Percentiles rank a stretch among this genome's conserved stretches.
Conservation (phyloP, 2,888 invertebrate species). For the Chorisops tibialis region DNA sequence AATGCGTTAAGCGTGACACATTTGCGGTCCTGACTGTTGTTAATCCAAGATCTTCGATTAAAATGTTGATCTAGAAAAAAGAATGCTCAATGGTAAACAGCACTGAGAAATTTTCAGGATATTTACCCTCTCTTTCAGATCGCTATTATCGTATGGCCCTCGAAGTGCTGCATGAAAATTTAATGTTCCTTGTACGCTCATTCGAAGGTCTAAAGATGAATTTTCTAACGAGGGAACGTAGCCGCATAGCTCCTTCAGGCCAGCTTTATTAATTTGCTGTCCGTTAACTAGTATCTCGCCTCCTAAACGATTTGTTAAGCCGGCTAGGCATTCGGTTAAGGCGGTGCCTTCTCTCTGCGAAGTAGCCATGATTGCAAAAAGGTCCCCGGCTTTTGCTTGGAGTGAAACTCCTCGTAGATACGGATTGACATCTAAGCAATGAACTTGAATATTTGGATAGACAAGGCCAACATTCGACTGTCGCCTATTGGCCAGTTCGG, state of each 20-base stretch:
- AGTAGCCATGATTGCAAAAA: slow-evolving; percentile 87
- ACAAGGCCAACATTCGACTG: slow-evolving; percentile 49
- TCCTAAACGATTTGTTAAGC: slow-evolving; percentile 62
- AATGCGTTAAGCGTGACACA: slow-evolving; percentile 79
- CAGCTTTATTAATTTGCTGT: slow-evolving; percentile 68
- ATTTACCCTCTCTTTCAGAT: slow-evolving; percentile 69
- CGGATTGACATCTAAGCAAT: slow-evolving; percentile 78
- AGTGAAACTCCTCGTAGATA: slow-evolving; percentile 68
- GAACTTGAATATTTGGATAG: slow-evolving; percentile 53
- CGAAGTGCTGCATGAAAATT: slow-evolving; percentile 74
- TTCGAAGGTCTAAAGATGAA: slow-evolving; percentile 59
- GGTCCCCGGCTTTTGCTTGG: slow-evolving; percentile 87
- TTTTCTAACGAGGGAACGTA: slow-evolving; percentile 49
- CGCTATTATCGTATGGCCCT: slow-evolving; percentile 53
- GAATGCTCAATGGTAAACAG: not conserved
- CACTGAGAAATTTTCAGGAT: slow-evolving; percentile 4
- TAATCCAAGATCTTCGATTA: slow-evolving; percentile 88
- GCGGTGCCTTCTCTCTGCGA: slow-evolving; percentile 82
- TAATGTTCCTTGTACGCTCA: slow-evolving; percentile 88
- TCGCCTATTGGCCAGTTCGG: slow-evolving; percentile 37
- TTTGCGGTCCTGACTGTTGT: slow-evolving; percentile 85
- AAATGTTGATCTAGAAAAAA: slow-evolving; percentile 69
- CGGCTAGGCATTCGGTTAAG: slow-evolving; percentile 81
- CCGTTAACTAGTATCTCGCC: slow-evolving; percentile 88
- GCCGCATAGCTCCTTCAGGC: slow-evolving; percentile 69